phyloP scores from a whole-genome alignment of 2,888 invertebrate species.

The Eupithecia exiguata region DNA sequence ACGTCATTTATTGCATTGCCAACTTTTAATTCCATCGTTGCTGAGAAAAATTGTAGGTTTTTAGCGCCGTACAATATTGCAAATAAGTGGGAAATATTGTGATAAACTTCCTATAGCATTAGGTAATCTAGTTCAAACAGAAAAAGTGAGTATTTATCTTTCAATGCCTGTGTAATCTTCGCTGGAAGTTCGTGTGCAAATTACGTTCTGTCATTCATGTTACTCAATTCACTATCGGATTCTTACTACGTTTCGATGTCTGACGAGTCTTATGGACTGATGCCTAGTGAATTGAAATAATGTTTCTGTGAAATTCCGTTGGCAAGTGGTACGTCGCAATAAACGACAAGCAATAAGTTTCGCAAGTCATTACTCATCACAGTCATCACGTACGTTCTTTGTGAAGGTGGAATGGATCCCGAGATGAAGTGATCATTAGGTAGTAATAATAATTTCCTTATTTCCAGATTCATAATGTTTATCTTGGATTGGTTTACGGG shows the following conservation, averaged over 20 bases:
- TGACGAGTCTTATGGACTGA: slow-evolving; percentile 52
- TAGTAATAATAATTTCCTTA: slow-evolving; percentile 57
- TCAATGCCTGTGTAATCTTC: slow-evolving; percentile 54
- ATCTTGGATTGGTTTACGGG: slow-evolving; percentile 98
- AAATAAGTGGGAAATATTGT: slow-evolving; percentile 77
- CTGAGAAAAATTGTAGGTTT: slow-evolving; percentile 71
- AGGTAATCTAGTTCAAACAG: slow-evolving; percentile 78
- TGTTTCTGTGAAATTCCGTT: slow-evolving; percentile 48
- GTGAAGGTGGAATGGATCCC: slow-evolving; percentile 49
- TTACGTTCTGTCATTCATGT: slow-evolving; percentile 78
- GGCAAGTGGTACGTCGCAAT: slow-evolving; percentile 58
- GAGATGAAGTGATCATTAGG: slow-evolving; percentile 34
- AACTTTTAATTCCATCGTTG: slow-evolving; percentile 68
- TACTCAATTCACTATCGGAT: slow-evolving; percentile 76
- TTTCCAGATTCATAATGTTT: slow-evolving; percentile 89
- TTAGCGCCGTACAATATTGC: slow-evolving; percentile 74
- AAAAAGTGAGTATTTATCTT: slow-evolving; percentile 73
- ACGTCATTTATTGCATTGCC: slow-evolving; percentile 74
- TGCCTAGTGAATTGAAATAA: slow-evolving; percentile 44
- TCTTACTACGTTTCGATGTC: slow-evolving; percentile 60
- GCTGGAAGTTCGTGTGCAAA: slow-evolving; percentile 66
- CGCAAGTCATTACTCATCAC: slow-evolving; percentile 74
- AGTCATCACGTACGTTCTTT: slow-evolving; percentile 62
- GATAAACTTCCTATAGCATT: slow-evolving; percentile 78
- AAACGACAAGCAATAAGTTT: slow-evolving; percentile 57